Conservation (phyloP, 92 coral and sea anemone genomes). For the Zoanthus sociatus region DNA sequence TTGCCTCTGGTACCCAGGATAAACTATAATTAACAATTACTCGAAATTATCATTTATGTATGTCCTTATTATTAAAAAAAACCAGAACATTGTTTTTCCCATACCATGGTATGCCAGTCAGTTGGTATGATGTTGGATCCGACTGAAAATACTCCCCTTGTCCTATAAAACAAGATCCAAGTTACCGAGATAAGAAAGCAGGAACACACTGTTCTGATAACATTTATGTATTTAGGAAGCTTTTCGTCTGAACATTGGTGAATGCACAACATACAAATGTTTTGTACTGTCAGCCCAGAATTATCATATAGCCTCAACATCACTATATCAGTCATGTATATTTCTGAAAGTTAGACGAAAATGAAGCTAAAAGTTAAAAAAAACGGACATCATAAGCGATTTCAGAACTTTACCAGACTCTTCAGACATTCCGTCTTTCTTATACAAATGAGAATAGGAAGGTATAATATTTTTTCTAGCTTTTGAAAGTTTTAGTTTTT, state of each 20-base stretch:
- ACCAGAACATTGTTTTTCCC: not conserved
- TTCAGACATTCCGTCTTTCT: conserved; percentile 14
- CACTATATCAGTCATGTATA: not conserved
- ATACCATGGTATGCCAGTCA: conserved; percentile 97
- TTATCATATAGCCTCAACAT: not conserved
- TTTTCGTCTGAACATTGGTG: no score
- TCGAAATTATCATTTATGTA: no score
- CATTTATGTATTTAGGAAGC: no score
- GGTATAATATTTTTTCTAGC: no score
- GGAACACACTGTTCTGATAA: not conserved
- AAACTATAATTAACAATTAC: no score
- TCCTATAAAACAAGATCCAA: conserved; percentile 1
- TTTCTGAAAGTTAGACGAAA: no score
- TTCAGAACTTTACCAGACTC: conserved; percentile 14
- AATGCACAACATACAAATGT: not conserved
- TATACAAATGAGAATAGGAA: not conserved
- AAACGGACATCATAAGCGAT: no score
- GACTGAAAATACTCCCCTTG: conserved; percentile 62
- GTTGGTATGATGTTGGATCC: conserved; percentile 94
- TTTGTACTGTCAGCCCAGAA: not conserved
- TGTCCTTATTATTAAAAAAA: not conserved
- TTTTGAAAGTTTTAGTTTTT: no score
- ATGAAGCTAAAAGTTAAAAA: no score
- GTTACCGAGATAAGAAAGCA: not conserved
- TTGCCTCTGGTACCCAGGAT: no score